A percentile compares a stretch with the other conserved stretches of the same genome.
These are phyloP conservation scores for Sinhomidia bicolor DNA, from an alignment of 2,888 invertebrate genomes.

Conservation along the genomic window DNA sequence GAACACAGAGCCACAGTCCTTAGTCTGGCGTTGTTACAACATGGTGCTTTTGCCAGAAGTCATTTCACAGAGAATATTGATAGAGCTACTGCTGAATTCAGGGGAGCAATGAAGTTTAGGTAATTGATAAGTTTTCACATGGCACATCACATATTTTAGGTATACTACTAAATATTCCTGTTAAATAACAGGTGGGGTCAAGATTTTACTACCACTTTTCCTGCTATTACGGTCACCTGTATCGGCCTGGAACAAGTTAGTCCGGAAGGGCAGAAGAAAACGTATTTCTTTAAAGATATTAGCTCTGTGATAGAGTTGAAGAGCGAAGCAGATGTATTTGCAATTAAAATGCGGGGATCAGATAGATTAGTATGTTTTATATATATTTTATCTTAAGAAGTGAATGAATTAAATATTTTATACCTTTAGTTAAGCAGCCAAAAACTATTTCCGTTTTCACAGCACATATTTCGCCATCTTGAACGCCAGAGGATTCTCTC, in stretches of 20 bases:
- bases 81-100: conserved; percentile 78
- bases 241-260: conserved; percentile 79
- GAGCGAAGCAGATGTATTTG: conserved; percentile 76
- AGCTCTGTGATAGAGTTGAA: conserved; percentile 76
- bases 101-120: conserved; percentile 78
- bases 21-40: conserved; percentile 93
- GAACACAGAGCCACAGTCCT: conserved; percentile 96
- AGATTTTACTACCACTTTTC: conserved; percentile 76
- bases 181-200: conserved; percentile 77
- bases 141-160: neutral
- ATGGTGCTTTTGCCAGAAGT: conserved; percentile 85
- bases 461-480: conserved; percentile 93
- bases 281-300: conserved; percentile 79
- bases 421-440: no score
- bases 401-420: neutral
- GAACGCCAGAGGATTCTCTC: conserved; percentile 93
- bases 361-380: conserved; percentile 76
- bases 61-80: conserved; percentile 80
- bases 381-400: neutral
- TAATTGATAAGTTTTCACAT: neutral
- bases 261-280: conserved; percentile 78
- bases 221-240: conserved; percentile 76
- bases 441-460: no score
- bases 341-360: conserved; percentile 77
- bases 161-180: neutral